A percentile compares a stretch with the other conserved stretches of the same genome.
Conservation (phyloP, 2,888 invertebrate genomes). For the Bhutanitis thaidina region DNA sequence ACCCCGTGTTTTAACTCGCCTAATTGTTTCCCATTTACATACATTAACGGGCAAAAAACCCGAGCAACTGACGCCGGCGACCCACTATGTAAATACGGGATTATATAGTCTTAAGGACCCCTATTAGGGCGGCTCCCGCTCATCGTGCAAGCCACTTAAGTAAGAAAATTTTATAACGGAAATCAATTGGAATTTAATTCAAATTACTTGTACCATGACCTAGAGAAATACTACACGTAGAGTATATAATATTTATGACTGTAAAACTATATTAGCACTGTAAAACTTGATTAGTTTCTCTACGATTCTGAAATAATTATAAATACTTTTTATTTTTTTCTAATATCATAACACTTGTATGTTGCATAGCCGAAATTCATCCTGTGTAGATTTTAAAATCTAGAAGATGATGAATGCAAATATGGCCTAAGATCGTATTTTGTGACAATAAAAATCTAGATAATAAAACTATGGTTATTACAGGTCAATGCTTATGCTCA, state of each 20-base stretch:
- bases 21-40: constrained; percentile 80
- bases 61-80: constrained; percentile 63
- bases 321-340: no score
- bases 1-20: constrained; percentile 78
- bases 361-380: no score
- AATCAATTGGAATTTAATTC: constrained; percentile 55
- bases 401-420: no score
- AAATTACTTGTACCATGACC: constrained; percentile 42
- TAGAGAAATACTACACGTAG: background rate
- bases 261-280: no score
- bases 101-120: constrained; percentile 45
- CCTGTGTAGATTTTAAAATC: no score
- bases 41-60: constrained; percentile 72
- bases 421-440: no score
- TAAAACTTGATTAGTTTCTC: no score
- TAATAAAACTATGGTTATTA: no score
- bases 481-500: no score
- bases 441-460: no score
- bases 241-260: background rate
- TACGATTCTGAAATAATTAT: no score
- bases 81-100: constrained; percentile 62
- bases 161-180: constrained; percentile 60
- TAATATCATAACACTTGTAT: no score
- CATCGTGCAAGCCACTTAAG: constrained; percentile 47
- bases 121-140: constrained; percentile 43